Evolutionary conservation across 2,888 invertebrate genomes (phyloP), one percentile per base, ranked within the genome.

Genomic region (Hirtodrosophila duncani): DNA sequence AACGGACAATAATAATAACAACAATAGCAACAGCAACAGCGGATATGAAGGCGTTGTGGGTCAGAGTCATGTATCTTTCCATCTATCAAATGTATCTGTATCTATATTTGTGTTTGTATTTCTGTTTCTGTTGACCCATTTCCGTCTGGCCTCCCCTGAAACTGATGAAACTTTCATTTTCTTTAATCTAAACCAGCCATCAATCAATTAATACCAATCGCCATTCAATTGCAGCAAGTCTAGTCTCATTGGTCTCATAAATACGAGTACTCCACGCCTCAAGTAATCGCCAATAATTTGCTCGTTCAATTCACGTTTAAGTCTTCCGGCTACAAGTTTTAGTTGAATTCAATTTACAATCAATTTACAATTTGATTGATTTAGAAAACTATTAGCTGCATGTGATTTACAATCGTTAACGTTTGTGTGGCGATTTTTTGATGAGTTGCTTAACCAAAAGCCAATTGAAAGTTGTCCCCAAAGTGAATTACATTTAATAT

Each of bases 141-240:
- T 72, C 37, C 38, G 23, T 23, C n/a, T 23, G 9, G 13, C 13
- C 21, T n/a, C n/a, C n/a, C n/a, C n/a, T 20, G 13, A 17, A 18
- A 7, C 16, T 37, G 23, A 13, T 44, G 23, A 45, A 75, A 71
- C 74, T 80, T 77, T 74, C 69, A 53, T 80, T 72, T 69, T 74
- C 68, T 59, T 24, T 60, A 65, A 72, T 80, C 72, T 63, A 72
- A 80, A 71, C 80, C 64, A 77, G 67, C 61, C 63, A 75, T 75
- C 75, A 81, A 81, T 75, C 79, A 75, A 75, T 75, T 78, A 75
- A 81, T 61, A 61, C 66, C 70, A 74, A 56, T 68, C 59, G 55
- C 45, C 50, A 43, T 51, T 60, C 42, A 20, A 6, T 29, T 30
- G 52, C 55, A 5, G 3, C 7, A 11, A 20, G 43, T 16, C 7